Conservation (phyloP, 2,113 vertebrate species). For the Camelus dromedarius region DNA sequence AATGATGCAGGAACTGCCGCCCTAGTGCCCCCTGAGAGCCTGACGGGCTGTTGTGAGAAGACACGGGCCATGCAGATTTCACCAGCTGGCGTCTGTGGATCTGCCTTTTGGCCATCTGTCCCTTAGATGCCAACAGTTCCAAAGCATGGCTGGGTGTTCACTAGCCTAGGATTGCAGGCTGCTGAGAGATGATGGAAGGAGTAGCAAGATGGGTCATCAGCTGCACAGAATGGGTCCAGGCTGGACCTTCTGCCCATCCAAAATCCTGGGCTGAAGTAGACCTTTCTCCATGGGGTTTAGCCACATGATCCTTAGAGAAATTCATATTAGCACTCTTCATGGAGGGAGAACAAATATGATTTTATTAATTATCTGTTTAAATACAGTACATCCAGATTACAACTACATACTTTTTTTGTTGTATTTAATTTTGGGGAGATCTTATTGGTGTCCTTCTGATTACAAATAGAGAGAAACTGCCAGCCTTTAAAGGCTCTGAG, state of each 20-base stretch:
- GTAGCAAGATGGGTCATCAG: not conserved
- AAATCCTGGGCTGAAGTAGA: not conserved
- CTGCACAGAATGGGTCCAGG: not conserved
- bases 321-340: not conserved
- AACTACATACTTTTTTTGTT: not conserved
- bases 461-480: not conserved
- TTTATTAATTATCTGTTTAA: not conserved
- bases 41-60: not conserved
- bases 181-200: not conserved
- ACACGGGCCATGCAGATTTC: fast-evolving
- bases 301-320: not conserved
- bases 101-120: not conserved
- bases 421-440: not conserved
- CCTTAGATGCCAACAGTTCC: not conserved
- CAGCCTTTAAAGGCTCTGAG: not conserved
- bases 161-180: not conserved
- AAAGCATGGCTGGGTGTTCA: not conserved
- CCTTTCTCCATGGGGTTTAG: not conserved
- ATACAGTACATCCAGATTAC: not conserved
- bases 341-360: not conserved
- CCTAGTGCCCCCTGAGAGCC: not conserved
- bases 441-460: not conserved
- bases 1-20: not conserved
- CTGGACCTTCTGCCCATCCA: not conserved
- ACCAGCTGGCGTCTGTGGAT: not conserved